Evolutionary conservation across 1,140 invertebrate species (phyloP).

Genomic region (Bombus soroeensis): DNA sequence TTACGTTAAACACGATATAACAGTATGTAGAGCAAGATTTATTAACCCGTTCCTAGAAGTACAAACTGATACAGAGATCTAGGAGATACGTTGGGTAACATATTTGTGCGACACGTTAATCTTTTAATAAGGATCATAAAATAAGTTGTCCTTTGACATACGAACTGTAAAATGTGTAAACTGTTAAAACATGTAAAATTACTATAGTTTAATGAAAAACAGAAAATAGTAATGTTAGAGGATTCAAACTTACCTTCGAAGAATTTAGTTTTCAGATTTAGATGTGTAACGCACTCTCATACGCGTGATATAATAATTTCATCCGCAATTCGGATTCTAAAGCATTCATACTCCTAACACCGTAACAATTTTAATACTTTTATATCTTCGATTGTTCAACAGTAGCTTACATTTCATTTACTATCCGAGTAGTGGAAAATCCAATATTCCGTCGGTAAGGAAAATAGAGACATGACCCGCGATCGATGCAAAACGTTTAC

Average conservation of each 20-base stretch:
- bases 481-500: slow-evolving; percentile 20
- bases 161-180: not conserved
- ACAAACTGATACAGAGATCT: slow-evolving; percentile 3
- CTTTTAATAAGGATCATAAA: not conserved
- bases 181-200: not conserved
- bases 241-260: not conserved
- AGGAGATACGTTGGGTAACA: not conserved
- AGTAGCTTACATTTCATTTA: not conserved
- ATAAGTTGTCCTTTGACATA: not conserved
- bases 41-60: not conserved
- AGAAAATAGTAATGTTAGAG: not conserved
- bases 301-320: not conserved
- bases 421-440: not conserved
- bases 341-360: not conserved
- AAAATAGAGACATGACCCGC: not conserved
- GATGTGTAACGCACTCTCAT: not conserved
- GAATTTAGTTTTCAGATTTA: not conserved
- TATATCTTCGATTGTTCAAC: not conserved
- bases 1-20: not conserved
- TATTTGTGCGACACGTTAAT: not conserved
- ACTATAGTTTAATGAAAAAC: no score
- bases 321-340: not conserved
- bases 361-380: not conserved
- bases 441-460: slow-evolving; percentile 48
- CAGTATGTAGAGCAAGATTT: not conserved